Evolutionary conservation across 2,888 invertebrate genomes (phyloP).

Genomic region (Cyaniris semiargus): DNA sequence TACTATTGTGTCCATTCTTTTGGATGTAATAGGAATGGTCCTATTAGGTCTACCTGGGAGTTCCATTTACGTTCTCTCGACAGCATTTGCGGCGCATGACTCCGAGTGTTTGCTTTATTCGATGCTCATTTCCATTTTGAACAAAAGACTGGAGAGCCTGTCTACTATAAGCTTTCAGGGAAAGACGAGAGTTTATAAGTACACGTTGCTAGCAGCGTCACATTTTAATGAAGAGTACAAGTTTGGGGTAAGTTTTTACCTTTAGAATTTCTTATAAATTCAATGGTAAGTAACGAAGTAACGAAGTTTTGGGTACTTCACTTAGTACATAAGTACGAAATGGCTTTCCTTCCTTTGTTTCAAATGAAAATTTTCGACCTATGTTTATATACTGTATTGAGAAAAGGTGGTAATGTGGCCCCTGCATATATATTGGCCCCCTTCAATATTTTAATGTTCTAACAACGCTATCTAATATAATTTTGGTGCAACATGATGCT

Average conservation of each 20-base stretch:
- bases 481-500: no score
- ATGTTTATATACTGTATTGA: no score
- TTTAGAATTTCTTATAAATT: not conserved
- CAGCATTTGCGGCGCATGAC: conserved; percentile 56
- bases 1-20: conserved; percentile 43
- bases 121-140: conserved; percentile 54
- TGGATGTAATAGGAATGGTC: conserved; percentile 50
- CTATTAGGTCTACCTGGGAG: conserved; percentile 40
- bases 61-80: conserved; percentile 44
- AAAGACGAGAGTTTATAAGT: conserved; percentile 56
- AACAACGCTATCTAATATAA: no score
- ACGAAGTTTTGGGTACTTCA: not conserved
- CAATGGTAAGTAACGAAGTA: not conserved
- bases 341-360: no score
- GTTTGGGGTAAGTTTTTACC: conserved; percentile 49
- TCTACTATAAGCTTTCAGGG: conserved; percentile 42
- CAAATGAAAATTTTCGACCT: no score
- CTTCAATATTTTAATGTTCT: no score
- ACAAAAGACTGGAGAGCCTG: conserved; percentile 51
- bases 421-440: no score
- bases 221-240: conserved; percentile 57
- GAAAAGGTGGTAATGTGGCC: no score
- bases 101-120: conserved; percentile 55
- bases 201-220: conserved; percentile 53
- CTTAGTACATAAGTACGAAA: not conserved